phyloP scores from a whole-genome alignment of 2,888 invertebrate genomes.

The Tipula helvola region DNA sequence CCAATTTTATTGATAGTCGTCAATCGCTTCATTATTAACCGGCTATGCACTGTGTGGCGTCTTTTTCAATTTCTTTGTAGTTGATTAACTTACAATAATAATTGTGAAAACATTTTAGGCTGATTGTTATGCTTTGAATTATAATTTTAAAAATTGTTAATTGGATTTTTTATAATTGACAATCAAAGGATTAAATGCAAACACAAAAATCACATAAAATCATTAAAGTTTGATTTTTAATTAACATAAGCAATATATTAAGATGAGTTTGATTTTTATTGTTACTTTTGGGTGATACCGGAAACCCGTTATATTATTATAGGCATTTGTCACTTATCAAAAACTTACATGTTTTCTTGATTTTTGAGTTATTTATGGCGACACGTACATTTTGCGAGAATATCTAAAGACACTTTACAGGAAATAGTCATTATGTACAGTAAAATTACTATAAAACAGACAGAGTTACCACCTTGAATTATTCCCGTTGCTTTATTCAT shows the following conservation, averaged over 20 bases:
- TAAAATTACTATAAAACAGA: not conserved
- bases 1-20: not conserved
- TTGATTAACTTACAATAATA: not conserved
- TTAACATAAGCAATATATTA: no score
- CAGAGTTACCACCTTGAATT: not conserved
- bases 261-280: no score
- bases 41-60: not conserved
- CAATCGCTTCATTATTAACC: not conserved
- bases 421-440: not conserved
- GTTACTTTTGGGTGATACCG: no score
- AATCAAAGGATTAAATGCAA: not conserved
- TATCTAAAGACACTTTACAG: not conserved
- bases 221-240: not conserved
- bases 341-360: not conserved
- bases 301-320: no score
- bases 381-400: not conserved
- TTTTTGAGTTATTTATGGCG: not conserved
- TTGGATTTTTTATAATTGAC: not conserved
- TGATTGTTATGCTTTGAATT: not conserved
- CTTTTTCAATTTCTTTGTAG: not conserved
- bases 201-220: not conserved
- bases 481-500: not conserved
- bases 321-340: not conserved
- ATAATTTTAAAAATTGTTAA: not conserved
- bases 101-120: not conserved